Evolutionary conservation across 23 tunicate species (phyloP).

Genomic region (Styela clava): DNA sequence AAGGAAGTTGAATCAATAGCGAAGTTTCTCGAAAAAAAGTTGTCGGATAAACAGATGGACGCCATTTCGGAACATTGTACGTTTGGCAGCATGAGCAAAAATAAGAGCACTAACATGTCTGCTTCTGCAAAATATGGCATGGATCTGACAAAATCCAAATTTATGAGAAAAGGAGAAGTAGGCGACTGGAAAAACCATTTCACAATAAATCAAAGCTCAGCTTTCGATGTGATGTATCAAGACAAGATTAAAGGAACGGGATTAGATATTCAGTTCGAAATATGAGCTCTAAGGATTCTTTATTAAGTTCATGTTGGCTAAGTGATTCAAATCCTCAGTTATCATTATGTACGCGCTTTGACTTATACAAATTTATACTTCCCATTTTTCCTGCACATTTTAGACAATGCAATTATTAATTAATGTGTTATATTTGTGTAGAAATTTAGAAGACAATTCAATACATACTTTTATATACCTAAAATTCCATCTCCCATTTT

Average conservation of each 20-base stretch:
- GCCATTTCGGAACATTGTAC: background rate
- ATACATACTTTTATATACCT: too few species aligned
- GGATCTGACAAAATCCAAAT: constrained; percentile 9
- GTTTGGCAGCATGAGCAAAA: constrained; percentile 17
- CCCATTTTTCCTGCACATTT: too few species aligned
- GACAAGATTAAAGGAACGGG: background rate
- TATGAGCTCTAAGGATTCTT: too few species aligned
- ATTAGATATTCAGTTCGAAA: constrained; percentile 14
- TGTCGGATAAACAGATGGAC: background rate
- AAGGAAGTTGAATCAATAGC: background rate
- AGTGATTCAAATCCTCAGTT: too few species aligned
- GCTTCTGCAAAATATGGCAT: background rate
- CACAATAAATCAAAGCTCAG: constrained; percentile 16
- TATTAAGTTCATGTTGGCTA: too few species aligned
- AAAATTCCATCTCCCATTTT: too few species aligned
- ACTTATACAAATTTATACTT: too few species aligned
- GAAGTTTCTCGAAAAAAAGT: background rate
- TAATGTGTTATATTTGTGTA: too few species aligned
- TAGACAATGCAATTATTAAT: too few species aligned
- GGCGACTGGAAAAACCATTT: constrained; percentile 35
- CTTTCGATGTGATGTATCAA: constrained; percentile 19
- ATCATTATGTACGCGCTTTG: too few species aligned
- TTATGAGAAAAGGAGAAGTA: constrained; percentile 26
- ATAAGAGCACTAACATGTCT: background rate
- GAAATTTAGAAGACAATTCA: too few species aligned